Evolutionary conservation across 2,113 vertebrate genomes (phyloP), one percentile per base, ranked within the genome.

Genomic region (Sminthopsis crassicaudata): DNA sequence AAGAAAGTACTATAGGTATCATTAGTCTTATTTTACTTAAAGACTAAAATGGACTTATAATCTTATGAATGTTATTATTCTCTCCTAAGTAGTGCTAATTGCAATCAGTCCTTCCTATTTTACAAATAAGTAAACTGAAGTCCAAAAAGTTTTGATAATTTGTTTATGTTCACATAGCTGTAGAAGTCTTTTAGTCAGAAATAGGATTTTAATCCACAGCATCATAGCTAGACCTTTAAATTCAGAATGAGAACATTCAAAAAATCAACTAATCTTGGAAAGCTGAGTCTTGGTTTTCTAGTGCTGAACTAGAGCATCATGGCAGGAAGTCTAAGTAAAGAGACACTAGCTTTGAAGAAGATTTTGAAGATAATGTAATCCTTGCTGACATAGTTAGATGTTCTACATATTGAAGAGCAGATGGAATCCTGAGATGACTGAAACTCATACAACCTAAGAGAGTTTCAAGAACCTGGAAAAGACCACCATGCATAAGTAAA

Each of bases 401-500:
- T 48, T 93, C 55, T 60, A 97, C 91, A 54, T 50, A 50, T 93
- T 93, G 91, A 54, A 94, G 92, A 93, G 42, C 53, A 48, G 24
- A 89, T 46, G 51, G 55, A 54, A 46, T 51, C 94, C 51, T 91
- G 51, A 48, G 91, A 23, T 90, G 53, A 92, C 57, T 84, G 51
- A 53, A 95, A 94, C 51, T 88, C 46, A 88, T 84, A 90, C 48
- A 54, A 91, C 60, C 93, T 93, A 42, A 55, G 12, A 96, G 53
- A 50, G 46, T 93, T 51, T 93, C 48, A 53, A 26, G 76, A 84
- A 91, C 53, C 57, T 90, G 57, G 92, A 95, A 67, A 93, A 27
- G 92, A 90, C 90, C 84, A 93, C 92, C 84, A 93, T 91, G 55
- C 88, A 91, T 53, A 93, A 96, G 57, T 92, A 46, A 96, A 95